Evolutionary conservation across 2,113 vertebrate species (phyloP), one percentile per base, ranked within the genome.

Genomic region (Oreochromis tanganicae): DNA sequence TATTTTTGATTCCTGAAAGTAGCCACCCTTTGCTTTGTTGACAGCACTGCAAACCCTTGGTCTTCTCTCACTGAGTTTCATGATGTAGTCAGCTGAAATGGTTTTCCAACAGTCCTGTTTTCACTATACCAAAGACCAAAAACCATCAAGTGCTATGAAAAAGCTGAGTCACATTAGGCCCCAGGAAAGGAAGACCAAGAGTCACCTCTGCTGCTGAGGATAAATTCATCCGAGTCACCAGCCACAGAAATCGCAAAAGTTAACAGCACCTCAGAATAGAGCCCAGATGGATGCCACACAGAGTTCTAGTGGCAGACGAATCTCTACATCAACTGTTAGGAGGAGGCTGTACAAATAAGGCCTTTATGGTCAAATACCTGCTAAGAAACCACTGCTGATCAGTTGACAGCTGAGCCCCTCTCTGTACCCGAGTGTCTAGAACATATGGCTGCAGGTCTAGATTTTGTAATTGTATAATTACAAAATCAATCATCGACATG

Each of bases 401-500:
- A 57, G 21, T 4, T 27, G 55, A 57, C 12, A 57, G 21, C 21
- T 57, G 21, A 57, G 55, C 55, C 21, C 12, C 55, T 57, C 55
- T 57, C 55, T 57, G 21, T 14, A 57, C 24, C 13, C 7, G 21
- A 57, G 55, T 57, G 55, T 57, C 21, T 21, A 57, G 55, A 57
- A 57, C 55, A 57, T 57, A 57, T 57, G 4, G 55, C 21, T 57
- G 55, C 12, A 57, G 13, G 55, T 57, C 55, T 57, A 27, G 12
- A 21, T 21, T 21, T 21, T 21, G 21, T 21, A 21, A 21, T 57
- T 12, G 27, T 27, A 27, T 21, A 27, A 27, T 14, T 57, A 57
- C 12, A 27, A 57, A 57, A 57, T 14, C 4, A 57, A 27, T 8
- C 1, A 12, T 57, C 21, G 0, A 27, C 21, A 21, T 57, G 55